phyloP scores from a whole-genome alignment of 1,140 invertebrate genomes.

The Zaprionus ornatus region DNA sequence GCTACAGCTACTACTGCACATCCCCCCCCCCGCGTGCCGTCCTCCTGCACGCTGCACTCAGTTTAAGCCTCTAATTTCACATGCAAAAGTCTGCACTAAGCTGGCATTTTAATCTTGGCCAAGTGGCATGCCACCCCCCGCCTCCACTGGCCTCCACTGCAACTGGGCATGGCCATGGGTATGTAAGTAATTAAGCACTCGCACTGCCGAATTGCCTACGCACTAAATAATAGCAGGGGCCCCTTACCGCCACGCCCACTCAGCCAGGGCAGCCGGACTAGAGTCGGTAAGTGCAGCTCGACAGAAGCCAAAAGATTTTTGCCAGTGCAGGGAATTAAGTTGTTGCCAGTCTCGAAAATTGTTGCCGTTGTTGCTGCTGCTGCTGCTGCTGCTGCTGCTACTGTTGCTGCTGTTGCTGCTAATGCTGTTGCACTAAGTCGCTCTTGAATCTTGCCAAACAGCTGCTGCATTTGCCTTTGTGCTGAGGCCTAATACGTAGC shows the following conservation, averaged over 20 bases:
- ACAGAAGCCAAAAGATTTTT: constrained; percentile 48
- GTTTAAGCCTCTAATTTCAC: constrained; percentile 81
- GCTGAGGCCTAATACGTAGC: constrained; percentile 67
- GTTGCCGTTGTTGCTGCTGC: constrained; percentile 8
- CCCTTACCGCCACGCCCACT: neutral
- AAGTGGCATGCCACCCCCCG: constrained; percentile 42
- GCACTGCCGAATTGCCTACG: constrained; percentile 71
- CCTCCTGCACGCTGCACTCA: constrained; percentile 27
- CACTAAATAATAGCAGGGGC: constrained; percentile 70
- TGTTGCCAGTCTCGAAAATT: constrained; percentile 38
- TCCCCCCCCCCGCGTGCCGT: neutral
- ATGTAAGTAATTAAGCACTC: constrained; percentile 76
- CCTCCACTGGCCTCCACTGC: neutral
- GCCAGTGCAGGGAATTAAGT: constrained; percentile 45
- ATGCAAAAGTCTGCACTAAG: constrained; percentile 80
- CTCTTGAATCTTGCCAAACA: constrained; percentile 48
- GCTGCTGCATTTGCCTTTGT: constrained; percentile 56
- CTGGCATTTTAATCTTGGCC: constrained; percentile 79
- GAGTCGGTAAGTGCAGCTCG: constrained; percentile 24
- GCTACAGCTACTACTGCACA: constrained; percentile 11
- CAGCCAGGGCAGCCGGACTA: neutral
- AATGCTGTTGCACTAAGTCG: constrained; percentile 41
- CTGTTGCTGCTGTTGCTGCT: constrained; percentile 19
- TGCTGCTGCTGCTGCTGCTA: constrained; percentile 22
- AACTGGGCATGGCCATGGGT: constrained; percentile 53